These are phyloP conservation scores for Phthorimaea operculella DNA, from an alignment of 1,140 invertebrate species.

Conservation along the genomic window DNA sequence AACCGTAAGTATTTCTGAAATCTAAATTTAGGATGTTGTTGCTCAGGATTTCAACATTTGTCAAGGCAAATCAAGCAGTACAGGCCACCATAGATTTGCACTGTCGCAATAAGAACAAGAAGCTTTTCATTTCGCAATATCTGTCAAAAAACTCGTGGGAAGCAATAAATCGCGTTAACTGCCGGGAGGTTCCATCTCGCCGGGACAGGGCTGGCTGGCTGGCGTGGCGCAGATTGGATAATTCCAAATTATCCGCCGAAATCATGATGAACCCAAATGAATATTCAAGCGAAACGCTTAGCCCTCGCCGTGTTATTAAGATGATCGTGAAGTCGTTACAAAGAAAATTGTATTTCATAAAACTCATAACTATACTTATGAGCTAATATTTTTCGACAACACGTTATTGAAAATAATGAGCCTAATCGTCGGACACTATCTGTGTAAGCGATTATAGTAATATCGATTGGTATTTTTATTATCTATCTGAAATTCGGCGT, in stretches of 20 bases:
- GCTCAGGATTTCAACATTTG: no score
- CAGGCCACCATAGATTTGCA: no score
- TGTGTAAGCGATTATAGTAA: constrained; percentile 19
- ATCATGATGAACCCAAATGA: constrained; percentile 62
- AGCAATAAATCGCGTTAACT: constrained; percentile 41
- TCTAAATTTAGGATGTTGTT: no score
- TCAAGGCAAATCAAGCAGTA: no score
- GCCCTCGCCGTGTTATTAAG: constrained; percentile 54
- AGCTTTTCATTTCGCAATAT: no score
- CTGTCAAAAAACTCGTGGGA: constrained; percentile 40
- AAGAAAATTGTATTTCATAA: constrained; percentile 63
- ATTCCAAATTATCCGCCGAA: constrained; percentile 63
- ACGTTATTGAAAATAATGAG: constrained; percentile 55
- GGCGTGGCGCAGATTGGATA: constrained; percentile 41
- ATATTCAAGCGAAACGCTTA: constrained; percentile 64
- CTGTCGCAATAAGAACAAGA: no score
- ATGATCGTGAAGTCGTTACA: constrained; percentile 58
- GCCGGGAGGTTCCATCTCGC: neutral
- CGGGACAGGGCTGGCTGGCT: constrained; percentile 8
- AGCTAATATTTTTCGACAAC: constrained; percentile 61
- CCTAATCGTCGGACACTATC: constrained; percentile 21
- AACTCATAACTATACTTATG: constrained; percentile 63
- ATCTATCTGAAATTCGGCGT: neutral
- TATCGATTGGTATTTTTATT: constrained; percentile 28
- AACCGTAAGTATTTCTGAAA: no score